Percentiles rank a stretch among this genome's conserved stretches.
Conservation (phyloP, 1,140 invertebrate genomes). For the Lutraria rhynchaena region DNA sequence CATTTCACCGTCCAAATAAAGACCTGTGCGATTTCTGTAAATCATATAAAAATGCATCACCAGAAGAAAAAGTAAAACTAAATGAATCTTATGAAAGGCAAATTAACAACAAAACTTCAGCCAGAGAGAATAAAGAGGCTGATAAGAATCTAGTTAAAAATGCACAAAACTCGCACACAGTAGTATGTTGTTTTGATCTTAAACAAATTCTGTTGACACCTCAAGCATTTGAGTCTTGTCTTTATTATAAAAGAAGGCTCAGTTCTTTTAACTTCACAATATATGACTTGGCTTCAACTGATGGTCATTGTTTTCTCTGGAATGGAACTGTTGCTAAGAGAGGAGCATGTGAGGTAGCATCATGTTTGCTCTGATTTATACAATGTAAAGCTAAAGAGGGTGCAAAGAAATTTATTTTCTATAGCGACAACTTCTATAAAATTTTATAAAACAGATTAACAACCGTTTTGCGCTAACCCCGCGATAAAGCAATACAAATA, state of each 20-base stretch:
- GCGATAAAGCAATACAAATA: too few species aligned
- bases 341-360: constrained; percentile 26
- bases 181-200: constrained; percentile 21
- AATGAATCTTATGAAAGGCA: not conserved
- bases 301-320: constrained; percentile 22
- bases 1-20: constrained; percentile 9
- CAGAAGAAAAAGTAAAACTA: not conserved
- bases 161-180: not conserved
- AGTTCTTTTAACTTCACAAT: constrained; percentile 31
- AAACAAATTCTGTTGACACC: constrained; percentile 6
- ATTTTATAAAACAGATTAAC: too few species aligned
- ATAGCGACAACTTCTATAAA: constrained; percentile 36
- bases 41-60: not conserved
- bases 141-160: constrained; percentile 3
- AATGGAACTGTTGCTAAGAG: constrained; percentile 18
- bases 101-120: not conserved
- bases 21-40: constrained; percentile 18
- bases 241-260: constrained; percentile 31
- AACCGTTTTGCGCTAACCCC: too few species aligned
- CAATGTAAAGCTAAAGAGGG: not conserved
- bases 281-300: constrained; percentile 1
- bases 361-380: constrained; percentile 22
- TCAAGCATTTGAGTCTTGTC: not conserved
- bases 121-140: constrained; percentile 10
- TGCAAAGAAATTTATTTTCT: constrained; percentile 13